Evolutionary conservation across 2,888 invertebrate genomes (phyloP), one percentile per base, ranked within the genome.

Genomic region (Thalpophila matura): DNA sequence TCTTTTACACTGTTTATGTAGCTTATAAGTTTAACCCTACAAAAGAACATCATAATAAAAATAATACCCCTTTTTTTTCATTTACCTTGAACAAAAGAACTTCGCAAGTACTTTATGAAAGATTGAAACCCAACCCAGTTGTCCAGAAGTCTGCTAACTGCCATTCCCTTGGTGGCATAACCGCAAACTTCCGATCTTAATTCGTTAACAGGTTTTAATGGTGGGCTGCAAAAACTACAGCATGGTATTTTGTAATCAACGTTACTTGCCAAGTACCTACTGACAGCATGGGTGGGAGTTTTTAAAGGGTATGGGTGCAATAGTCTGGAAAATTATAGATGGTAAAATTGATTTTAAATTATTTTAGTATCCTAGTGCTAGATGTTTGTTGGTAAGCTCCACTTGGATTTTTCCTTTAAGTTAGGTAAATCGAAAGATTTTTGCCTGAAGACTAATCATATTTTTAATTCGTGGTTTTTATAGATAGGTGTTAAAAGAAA

Each of bases 121-220:
- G 27, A 40, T 57, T 69, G 74, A 62, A 77, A 77, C 55, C 27
- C 38, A 56, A 77, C 40, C 67, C 53, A 27, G 49, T 51, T 38
- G 20, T 55, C 18, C 51, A 55, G 80, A 80, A 80, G 75, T 72
- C 80, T 47, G 45, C 62, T 67, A 80, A 80, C 77, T 79, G 74
- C 71, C 42, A 47, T 50, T 67, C 61, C 67, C 54, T 43, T 68
- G 64, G 50, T 65, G 33, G 50, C 20, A 51, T 46, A 66, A 70
- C 79, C 74, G 65, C 80, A 72, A 77, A 65, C 72, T 79, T 74
- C 80, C 77, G 77, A 72, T 80, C 78, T 70, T 66, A 75, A 77
- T 81, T 71, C 64, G 66, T 65, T 75, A 72, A 60, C 74, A 61
- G 71, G 75, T 70, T 74, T 77, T 66, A 75, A 77, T 74, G 70